Percentiles rank a stretch among this genome's conserved stretches.
phyloP scores from a whole-genome alignment of 2,888 invertebrate genomes.

The Perizoma affinitatum region DNA sequence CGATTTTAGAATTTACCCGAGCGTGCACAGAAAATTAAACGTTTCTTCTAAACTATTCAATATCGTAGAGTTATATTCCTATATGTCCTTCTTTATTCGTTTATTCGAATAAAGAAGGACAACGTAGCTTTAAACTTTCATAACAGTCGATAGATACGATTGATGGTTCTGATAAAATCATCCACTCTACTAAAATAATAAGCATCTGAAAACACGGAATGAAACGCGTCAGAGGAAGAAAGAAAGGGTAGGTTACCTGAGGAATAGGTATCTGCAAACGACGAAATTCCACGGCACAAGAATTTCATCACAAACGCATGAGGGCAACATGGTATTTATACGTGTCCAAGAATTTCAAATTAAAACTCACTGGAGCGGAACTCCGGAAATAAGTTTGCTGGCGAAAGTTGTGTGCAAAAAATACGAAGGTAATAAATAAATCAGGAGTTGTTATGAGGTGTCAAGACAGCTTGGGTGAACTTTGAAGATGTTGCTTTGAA shows the following conservation, averaged over 20 bases:
- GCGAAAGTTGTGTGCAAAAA: constrained; percentile 13
- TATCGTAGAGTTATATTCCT: no score
- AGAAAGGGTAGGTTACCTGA: constrained; percentile 12
- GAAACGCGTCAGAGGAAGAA: constrained; percentile 1
- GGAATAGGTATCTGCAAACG: constrained; percentile 11
- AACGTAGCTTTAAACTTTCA: no score
- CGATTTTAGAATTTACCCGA: no score
- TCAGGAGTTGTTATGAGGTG: constrained; percentile 11
- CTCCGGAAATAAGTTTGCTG: constrained; percentile 17
- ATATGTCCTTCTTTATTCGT: no score
- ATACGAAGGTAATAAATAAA: constrained; percentile 8
- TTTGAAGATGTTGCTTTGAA: background rate
- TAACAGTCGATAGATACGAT: no score
- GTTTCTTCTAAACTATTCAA: no score
- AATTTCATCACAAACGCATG: constrained; percentile 30
- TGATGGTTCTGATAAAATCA: no score
- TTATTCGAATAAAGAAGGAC: no score
- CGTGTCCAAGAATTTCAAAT: constrained; percentile 30
- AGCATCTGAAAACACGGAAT: background rate
- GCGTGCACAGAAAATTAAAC: no score
- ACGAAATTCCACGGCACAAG: constrained; percentile 16
- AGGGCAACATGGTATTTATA: constrained; percentile 19
- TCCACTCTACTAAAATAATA: no score
- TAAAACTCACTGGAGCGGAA: constrained; percentile 24
- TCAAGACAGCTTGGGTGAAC: constrained; percentile 3